A percentile compares a stretch with the other conserved stretches of the same genome.
phyloP scores from a whole-genome alignment of 2,113 vertebrate species.

The Chloroceryle aenea region DNA sequence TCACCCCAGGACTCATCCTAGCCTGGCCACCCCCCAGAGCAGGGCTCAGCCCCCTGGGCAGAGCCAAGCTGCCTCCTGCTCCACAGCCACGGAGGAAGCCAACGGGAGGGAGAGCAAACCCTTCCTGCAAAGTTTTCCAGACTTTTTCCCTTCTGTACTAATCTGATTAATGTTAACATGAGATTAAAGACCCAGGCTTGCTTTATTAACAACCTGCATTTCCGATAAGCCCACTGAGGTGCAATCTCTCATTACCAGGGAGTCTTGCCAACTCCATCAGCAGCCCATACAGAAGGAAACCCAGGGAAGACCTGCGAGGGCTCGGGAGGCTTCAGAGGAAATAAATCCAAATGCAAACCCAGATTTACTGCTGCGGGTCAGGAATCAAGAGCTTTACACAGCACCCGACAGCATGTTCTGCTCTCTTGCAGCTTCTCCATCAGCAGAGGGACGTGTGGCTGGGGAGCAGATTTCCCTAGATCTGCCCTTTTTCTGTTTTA shows the following conservation, averaged over 20 bases:
- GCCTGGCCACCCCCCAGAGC: not conserved
- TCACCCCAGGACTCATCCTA: not conserved
- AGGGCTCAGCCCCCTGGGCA: not conserved
- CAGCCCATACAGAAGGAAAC: not conserved
- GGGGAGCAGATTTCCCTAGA: not conserved
- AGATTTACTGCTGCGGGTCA: slow-evolving; percentile 41
- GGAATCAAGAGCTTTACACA: slow-evolving; percentile 40
- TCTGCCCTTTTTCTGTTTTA: not conserved
- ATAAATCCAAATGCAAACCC: not conserved
- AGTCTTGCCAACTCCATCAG: slow-evolving; percentile 36
- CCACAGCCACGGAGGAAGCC: not conserved
- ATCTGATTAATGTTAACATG: slow-evolving; percentile 51
- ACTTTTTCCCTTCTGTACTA: slow-evolving; percentile 2
- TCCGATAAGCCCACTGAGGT: slow-evolving; percentile 15
- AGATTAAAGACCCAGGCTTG: slow-evolving; percentile 54
- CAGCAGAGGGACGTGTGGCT: not conserved
- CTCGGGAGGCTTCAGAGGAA: slow-evolving; percentile 11
- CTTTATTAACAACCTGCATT: slow-evolving; percentile 55
- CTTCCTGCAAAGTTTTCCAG: not conserved
- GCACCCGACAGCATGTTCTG: not conserved
- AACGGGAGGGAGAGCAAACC: slow-evolving; percentile 4
- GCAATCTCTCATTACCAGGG: not conserved
- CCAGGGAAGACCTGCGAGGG: not conserved
- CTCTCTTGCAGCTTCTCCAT: not conserved
- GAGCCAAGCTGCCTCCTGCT: not conserved